Conservation (phyloP, 2,113 vertebrate genomes). For the Halichoeres trimaculatus region DNA sequence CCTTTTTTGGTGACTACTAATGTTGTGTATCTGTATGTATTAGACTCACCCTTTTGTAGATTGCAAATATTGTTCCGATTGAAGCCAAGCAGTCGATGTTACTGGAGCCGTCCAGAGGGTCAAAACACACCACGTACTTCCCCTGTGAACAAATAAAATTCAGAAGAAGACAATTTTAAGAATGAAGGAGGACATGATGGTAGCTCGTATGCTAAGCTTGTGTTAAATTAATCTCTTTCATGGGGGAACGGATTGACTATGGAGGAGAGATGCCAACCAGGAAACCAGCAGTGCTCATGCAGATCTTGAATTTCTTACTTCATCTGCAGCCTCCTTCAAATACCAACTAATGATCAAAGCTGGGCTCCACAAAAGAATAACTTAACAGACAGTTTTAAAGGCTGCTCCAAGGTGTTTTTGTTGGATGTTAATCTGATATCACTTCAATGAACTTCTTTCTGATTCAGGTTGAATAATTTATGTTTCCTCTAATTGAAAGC, state of each 20-base stretch:
- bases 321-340: no score
- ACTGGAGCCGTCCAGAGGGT: constrained; percentile 96
- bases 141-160: constrained; percentile 80
- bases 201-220: no score
- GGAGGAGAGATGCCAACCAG: no score
- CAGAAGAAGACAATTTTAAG: background rate
- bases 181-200: background rate
- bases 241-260: no score
- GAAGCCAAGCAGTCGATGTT: constrained; percentile 98
- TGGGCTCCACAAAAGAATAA: no score
- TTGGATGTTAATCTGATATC: background rate
- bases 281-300: no score
- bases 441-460: background rate
- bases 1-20: background rate
- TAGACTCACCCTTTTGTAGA: constrained; percentile 92
- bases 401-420: background rate
- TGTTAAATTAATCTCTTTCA: no score
- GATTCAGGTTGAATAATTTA: background rate
- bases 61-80: constrained; percentile 96
- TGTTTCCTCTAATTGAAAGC: background rate
- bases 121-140: constrained; percentile 97
- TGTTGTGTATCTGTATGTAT: background rate
- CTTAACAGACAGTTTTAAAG: no score
- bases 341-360: no score
- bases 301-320: no score